phyloP scores from a whole-genome alignment of 2,797 vertebrate species.

The Acanthurus leucopareius region DNA sequence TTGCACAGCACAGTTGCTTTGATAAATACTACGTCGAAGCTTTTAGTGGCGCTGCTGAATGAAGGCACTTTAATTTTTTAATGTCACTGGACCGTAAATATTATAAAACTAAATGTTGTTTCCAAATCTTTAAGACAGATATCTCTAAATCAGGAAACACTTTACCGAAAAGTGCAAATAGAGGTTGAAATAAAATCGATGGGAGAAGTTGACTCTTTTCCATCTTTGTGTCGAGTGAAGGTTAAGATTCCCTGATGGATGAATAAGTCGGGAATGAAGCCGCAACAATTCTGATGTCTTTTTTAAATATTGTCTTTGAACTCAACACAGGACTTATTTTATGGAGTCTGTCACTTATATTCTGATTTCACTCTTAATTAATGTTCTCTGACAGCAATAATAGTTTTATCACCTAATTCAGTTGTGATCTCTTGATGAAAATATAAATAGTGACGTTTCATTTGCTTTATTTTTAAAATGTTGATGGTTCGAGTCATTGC shows the following conservation, averaged over 20 bases:
- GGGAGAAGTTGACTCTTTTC: constrained; percentile 16
- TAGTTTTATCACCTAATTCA: background rate
- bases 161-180: constrained; percentile 22
- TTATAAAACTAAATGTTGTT: constrained; percentile 58
- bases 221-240: constrained; percentile 3
- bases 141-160: constrained; percentile 59
- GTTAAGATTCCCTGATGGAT: background rate
- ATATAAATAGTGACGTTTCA: background rate
- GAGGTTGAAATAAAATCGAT: constrained; percentile 9
- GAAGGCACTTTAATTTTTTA: constrained; percentile 61
- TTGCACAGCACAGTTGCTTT: constrained; percentile 38
- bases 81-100: constrained; percentile 4
- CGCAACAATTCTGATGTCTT: no score
- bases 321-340: background rate
- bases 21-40: constrained; percentile 55
- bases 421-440: background rate
- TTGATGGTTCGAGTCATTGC: no score
- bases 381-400: background rate
- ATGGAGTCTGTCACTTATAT: background rate
- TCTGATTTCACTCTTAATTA: no score
- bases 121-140: constrained; percentile 40
- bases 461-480: background rate
- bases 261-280: no score
- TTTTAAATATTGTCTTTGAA: no score
- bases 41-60: constrained; percentile 53